phyloP scores from a whole-genome alignment of 2,888 invertebrate genomes.

The Galerucella nymphaeae region DNA sequence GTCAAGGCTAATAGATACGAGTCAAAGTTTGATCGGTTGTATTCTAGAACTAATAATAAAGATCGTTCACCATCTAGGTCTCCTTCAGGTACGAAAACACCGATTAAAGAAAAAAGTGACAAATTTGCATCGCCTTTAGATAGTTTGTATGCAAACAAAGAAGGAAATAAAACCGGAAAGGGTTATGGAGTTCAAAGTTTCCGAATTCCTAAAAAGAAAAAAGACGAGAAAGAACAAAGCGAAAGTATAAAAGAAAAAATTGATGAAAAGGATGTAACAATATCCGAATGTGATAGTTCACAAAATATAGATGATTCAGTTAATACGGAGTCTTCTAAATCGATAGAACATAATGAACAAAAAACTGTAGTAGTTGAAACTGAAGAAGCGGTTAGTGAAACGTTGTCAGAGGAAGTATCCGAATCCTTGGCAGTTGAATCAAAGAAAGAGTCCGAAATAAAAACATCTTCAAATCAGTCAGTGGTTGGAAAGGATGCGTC shows the following conservation, averaged over 20 bases:
- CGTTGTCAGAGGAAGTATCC: not conserved
- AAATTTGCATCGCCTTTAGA: slow-evolving; percentile 66
- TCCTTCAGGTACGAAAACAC: slow-evolving; percentile 38
- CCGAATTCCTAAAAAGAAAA: slow-evolving; percentile 66
- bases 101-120: slow-evolving; percentile 52
- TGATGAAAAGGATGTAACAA: slow-evolving; percentile 2
- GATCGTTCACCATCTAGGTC: slow-evolving; percentile 39
- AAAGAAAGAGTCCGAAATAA: not conserved
- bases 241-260: slow-evolving; percentile 29
- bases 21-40: slow-evolving; percentile 46
- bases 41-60: slow-evolving; percentile 45
- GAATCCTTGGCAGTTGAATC: not conserved
- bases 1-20: slow-evolving; percentile 31
- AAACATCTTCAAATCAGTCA: not conserved
- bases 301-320: slow-evolving; percentile 35
- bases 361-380: not conserved
- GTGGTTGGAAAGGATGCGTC: not conserved
- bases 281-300: slow-evolving; percentile 35
- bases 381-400: not conserved
- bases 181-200: slow-evolving; percentile 67
- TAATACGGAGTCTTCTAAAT: slow-evolving; percentile 4
- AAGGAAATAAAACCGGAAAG: slow-evolving; percentile 63
- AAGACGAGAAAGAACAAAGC: slow-evolving; percentile 33
- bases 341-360: not conserved
- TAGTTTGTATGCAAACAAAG: slow-evolving; percentile 65